Percentiles rank a stretch among this genome's conserved stretches.
Evolutionary conservation across 2,888 invertebrate genomes (phyloP).

Genomic region (Tryphoninae sp.): DNA sequence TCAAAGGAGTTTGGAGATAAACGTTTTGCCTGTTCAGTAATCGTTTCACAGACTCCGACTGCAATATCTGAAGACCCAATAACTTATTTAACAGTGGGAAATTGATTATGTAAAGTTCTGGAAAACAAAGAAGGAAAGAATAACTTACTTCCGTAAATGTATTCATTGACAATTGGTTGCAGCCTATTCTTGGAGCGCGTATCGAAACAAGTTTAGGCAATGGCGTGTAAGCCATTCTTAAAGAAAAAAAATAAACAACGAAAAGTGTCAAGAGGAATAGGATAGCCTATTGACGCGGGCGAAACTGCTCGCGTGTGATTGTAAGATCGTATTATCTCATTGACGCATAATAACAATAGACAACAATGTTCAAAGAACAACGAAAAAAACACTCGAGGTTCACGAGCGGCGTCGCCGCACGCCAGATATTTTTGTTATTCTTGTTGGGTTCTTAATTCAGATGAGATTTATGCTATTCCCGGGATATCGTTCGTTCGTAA

Average conservation of each 20-base stretch:
- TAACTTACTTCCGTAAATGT: slow-evolving; percentile 69
- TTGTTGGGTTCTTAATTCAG: neutral
- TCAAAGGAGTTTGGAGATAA: slow-evolving; percentile 42
- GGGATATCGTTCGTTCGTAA: neutral
- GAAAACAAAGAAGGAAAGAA: slow-evolving; percentile 1
- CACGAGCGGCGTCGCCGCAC: slow-evolving; percentile 22
- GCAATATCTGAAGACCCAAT: slow-evolving; percentile 70
- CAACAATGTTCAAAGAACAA: slow-evolving; percentile 23
- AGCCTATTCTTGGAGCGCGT: slow-evolving; percentile 63
- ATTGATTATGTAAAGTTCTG: neutral
- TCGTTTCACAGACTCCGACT: slow-evolving; percentile 76
- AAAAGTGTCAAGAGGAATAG: neutral
- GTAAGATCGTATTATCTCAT: neutral
- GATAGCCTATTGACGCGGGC: neutral
- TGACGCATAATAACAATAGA: slow-evolving; percentile 26
- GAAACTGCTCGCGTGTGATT: neutral
- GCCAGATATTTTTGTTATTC: slow-evolving; percentile 20
- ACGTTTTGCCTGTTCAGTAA: slow-evolving; percentile 76
- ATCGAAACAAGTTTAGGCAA: slow-evolving; percentile 66
- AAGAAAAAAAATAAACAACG: slow-evolving; percentile 4
- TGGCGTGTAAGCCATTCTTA: slow-evolving; percentile 66
- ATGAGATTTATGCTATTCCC: neutral
- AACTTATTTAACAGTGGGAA: slow-evolving; percentile 10
- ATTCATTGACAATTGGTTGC: slow-evolving; percentile 62
- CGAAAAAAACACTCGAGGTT: slow-evolving; percentile 23